Percentiles rank a stretch among this genome's conserved stretches.
Conservation (phyloP, 2,888 invertebrate species). For the Leptopilina syphax region DNA sequence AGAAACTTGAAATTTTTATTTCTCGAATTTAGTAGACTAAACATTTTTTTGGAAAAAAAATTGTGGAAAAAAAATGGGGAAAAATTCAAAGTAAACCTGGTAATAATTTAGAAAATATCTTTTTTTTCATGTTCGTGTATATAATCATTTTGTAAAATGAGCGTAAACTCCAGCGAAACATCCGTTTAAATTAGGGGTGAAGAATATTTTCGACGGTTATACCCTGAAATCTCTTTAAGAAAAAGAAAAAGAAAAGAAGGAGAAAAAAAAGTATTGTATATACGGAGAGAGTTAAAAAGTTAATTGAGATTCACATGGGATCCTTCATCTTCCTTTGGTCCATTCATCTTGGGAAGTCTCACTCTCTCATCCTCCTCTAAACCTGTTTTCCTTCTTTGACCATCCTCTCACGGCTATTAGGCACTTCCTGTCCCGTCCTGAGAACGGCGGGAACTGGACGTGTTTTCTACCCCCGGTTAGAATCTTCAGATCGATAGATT, state of each 20-base stretch:
- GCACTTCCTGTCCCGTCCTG: constrained; percentile 74
- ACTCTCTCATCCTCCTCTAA: constrained; percentile 60
- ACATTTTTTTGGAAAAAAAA: too few relatives aligned
- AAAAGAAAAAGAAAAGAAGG: too few relatives aligned
- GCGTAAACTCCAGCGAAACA: background rate
- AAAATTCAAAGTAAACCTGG: too few relatives aligned
- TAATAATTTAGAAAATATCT: too few relatives aligned
- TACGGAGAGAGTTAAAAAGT: constrained; percentile 20
- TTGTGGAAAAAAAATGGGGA: too few relatives aligned
- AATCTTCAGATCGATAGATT: constrained; percentile 49
- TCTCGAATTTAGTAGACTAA: too few relatives aligned
- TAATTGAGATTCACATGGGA: constrained; percentile 41
- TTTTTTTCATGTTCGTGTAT: background rate
- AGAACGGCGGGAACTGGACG: constrained; percentile 72
- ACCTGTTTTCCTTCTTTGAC: constrained; percentile 71
- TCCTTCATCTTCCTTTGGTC: constrained; percentile 60
- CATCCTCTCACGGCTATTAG: constrained; percentile 76
- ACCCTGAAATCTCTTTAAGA: constrained; percentile 12
- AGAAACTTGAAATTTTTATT: background rate
- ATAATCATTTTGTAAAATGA: background rate
- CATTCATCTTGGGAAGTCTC: constrained; percentile 71
- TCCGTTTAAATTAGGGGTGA: constrained; percentile 13
- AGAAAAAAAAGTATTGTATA: background rate
- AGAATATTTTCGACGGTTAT: constrained; percentile 5
- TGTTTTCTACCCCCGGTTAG: constrained; percentile 56